Base-by-base conservation (phyloP, 2,888 invertebrate species). In the Callyntrura sp. region DNA sequence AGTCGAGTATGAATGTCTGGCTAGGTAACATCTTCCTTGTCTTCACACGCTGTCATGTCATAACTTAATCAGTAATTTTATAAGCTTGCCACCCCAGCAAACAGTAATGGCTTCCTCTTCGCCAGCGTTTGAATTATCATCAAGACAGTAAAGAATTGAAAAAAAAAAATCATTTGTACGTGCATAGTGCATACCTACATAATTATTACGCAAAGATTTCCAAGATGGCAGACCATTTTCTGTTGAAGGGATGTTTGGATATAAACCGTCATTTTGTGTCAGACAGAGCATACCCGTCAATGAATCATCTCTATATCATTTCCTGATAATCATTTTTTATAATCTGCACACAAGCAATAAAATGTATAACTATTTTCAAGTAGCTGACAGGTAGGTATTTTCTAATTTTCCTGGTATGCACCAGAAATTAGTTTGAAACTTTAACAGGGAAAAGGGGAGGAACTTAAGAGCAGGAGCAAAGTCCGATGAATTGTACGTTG, bases 21-120 rank as follows among this genome's bases (percentile, higher is more conserved):
- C 25, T 84, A 84, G 14, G 8, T 0, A 48, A 28, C 43, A 79
- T 60, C 57, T 60, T 84, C 73, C 45, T 23, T 83, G 83, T 84
- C 57, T 90, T 90, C 90, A 84, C 90, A 90, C 90, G 90, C 87
- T 90, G 90, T 90, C 90, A 90, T 85, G 73, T 90, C 90, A 90
- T 86, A 83, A 90, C 90, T 88, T 88, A 87, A 90, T 90, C 84
- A 78, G 90, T 55, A 51, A 45, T 84, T 85, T 90, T 84, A 83
- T 83, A 79, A 81, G 73, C 48, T 62, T 76, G 73, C 88, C 88
- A 88, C 82, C 88, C 83, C 83, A 51, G 62, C 65, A 83, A 60
- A 65, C 73, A 83, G 43, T 84, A 88, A 88, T 88, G 83, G 83
- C 60, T 88, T 88, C 76, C 83, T 88, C 25, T 78, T 25, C 35